A percentile compares a stretch with the other conserved stretches of the same genome.
These are phyloP conservation scores for Phengaris arion DNA, from an alignment of 2,888 invertebrate genomes.

Conservation along the genomic window DNA sequence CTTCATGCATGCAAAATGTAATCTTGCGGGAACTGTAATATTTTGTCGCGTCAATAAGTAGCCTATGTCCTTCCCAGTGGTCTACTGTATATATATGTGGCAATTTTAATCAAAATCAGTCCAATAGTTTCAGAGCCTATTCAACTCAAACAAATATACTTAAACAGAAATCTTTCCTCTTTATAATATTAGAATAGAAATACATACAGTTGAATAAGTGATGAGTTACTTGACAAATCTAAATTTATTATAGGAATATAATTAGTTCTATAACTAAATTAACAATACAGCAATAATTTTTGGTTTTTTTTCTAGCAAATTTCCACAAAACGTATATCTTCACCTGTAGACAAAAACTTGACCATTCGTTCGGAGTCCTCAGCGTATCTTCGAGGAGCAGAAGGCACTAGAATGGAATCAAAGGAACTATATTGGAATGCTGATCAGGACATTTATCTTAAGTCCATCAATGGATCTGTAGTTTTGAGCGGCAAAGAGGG, in stretches of 20 bases:
- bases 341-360: conserved; percentile 85
- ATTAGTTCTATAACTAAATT: no score
- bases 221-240: neutral
- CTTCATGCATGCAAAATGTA: no score
- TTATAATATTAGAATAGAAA: no score
- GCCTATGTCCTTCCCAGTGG: no score
- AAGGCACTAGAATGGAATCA: conserved; percentile 87
- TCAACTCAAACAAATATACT: no score
- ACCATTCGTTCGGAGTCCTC: conserved; percentile 83
- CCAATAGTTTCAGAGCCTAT: no score
- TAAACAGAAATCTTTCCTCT: no score
- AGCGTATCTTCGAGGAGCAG: conserved; percentile 87
- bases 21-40: no score
- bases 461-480: conserved; percentile 87
- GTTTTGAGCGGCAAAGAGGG: conserved; percentile 85
- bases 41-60: no score
- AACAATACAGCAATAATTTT: neutral
- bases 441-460: conserved; percentile 88
- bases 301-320: conserved; percentile 65
- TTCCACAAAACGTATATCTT: conserved; percentile 85
- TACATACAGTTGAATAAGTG: neutral
- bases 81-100: no score
- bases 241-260: no score
- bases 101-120: no score
- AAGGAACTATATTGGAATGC: conserved; percentile 86